Percentiles rank a stretch among this genome's conserved stretches.
These are phyloP conservation scores for Sylvia atricapilla DNA, from an alignment of 2,113 vertebrate genomes.

Conservation along the genomic window DNA sequence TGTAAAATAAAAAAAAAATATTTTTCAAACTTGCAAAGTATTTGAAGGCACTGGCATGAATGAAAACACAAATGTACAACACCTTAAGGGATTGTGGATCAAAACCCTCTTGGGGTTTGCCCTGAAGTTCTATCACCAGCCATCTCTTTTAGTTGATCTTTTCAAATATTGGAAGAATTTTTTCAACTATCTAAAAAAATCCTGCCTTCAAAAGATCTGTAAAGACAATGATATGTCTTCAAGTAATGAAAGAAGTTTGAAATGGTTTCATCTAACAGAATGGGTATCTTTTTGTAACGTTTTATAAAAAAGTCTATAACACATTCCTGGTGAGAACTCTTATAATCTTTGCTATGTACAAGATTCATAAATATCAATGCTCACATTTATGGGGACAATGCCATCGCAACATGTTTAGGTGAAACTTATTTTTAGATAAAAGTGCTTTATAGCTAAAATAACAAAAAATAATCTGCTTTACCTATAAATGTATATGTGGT, in stretches of 20 bases:
- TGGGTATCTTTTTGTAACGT: neutral
- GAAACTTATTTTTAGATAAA: neutral
- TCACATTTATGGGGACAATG: constrained; percentile 3
- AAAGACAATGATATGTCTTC: constrained; percentile 58
- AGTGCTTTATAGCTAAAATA: neutral
- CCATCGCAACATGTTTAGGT: neutral
- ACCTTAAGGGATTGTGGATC: constrained; percentile 54
- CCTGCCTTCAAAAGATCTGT: constrained; percentile 37
- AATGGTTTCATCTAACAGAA: constrained; percentile 38
- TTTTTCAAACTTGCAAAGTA: constrained; percentile 31
- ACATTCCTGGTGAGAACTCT: neutral
- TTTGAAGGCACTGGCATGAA: constrained; percentile 53
- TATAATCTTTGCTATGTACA: neutral
- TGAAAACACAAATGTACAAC: constrained; percentile 58
- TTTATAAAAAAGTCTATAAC: neutral
- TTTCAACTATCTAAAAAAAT: constrained; percentile 41
- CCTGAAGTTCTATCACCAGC: constrained; percentile 55
- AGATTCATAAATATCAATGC: constrained; percentile 1
- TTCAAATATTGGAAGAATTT: constrained; percentile 39
- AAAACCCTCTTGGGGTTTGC: constrained; percentile 60
- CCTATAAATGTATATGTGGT: neutral
- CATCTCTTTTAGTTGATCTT: constrained; percentile 43
- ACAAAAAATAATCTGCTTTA: neutral
- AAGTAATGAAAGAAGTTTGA: constrained; percentile 45
- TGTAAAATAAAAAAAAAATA: constrained; percentile 1